Evolutionary conservation across 2,797 vertebrate genomes (phyloP).

Genomic region (Urocyon cinereoargenteus): DNA sequence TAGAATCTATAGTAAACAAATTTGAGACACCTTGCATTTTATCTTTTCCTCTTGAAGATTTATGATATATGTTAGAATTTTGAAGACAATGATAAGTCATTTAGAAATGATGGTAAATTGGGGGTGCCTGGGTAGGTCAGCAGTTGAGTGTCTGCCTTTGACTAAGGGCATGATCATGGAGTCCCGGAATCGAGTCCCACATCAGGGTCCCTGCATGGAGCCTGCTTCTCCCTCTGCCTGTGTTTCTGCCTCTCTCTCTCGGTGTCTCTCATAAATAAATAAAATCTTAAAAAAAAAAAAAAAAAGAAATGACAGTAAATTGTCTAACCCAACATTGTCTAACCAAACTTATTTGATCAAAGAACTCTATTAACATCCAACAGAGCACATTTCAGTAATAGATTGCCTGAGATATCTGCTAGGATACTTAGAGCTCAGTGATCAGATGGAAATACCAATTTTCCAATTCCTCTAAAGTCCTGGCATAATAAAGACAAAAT

Average conservation of each 20-base stretch:
- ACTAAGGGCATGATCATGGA: too few species aligned
- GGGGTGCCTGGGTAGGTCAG: too few species aligned
- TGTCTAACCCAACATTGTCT: neutral
- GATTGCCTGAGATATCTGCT: neutral
- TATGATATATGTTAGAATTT: neutral
- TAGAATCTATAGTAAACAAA: neutral
- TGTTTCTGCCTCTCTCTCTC: too few species aligned
- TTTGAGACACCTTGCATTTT: neutral
- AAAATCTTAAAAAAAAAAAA: too few species aligned
- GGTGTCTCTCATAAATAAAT: too few species aligned
- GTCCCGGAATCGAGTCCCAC: too few species aligned
- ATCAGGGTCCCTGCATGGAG: too few species aligned
- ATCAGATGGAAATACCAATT: constrained; percentile 1
- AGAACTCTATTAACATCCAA: neutral
- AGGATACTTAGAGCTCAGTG: neutral
- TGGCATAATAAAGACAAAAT: neutral
- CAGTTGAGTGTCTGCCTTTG: too few species aligned
- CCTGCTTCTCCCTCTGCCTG: too few species aligned
- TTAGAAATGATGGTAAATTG: constrained; percentile 2
- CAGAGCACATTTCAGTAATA: neutral
- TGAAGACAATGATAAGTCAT: neutral
- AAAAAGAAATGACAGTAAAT: neutral
- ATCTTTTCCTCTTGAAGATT: neutral
- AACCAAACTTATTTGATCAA: neutral
- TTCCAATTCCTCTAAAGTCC: neutral